Evolutionary conservation across 2,888 invertebrate species (phyloP), one percentile per base, ranked within the genome.

Genomic region (Petrolisthes cinctipes): DNA sequence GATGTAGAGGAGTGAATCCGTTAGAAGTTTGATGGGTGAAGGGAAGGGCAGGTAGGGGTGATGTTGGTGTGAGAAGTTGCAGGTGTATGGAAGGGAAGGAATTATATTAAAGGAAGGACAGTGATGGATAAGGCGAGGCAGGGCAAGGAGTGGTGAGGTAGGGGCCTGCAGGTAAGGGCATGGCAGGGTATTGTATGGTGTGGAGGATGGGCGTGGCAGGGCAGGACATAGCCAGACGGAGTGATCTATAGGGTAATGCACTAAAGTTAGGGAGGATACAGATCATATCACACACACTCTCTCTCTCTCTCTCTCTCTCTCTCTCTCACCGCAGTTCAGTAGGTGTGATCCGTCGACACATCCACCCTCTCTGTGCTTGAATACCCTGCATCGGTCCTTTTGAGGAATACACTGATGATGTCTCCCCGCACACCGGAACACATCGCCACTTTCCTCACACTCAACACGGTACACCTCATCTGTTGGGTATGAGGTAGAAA

Each of bases 331-430:
- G 91, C 93, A 93, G 86, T 92, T 89, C 5, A 92, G 80, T 0
- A 93, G 91, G 90, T 93, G 92, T 0, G 93, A 92, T 4, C 91
- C 91, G 91, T 93, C 93, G 4, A 92, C 91, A 91, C 93, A 93
- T 0, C 92, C 92, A 0, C 91, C 86, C 61, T 92, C 87, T 78
- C 78, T 20, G 53, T 53, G 1, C n/a, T 7, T 54, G 78, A 54
- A 78, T 14, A 78, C 53, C 9, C 81, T 91, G 87, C 93, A 93
- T 2, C 92, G 91, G 57, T 90, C 83, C 7, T 56, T 4, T 4
- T 57, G 57, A 7, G 91, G 85, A 23, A 93, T 92, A 91, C 93
- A 93, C 90, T 93, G 93, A n/a, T 78, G 2, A n/a, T 78, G 17
- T 0, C 92, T 92, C 86, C 91, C 61, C 0, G 37, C 78, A 37